Conservation (phyloP, 2,888 invertebrate genomes). For the Callimorpha dominula region DNA sequence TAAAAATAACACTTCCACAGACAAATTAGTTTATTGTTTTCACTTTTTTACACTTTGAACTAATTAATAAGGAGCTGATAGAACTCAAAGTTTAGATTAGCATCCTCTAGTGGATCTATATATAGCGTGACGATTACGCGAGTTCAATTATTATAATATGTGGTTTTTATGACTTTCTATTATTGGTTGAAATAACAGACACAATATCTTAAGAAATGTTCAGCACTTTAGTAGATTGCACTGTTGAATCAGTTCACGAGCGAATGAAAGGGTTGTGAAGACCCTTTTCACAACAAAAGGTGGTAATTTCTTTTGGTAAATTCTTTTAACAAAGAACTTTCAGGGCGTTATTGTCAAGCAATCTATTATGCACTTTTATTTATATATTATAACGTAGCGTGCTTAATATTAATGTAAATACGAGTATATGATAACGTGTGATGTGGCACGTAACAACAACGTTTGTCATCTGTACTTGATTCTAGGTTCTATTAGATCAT, state of each 20-base stretch:
- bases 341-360: neutral
- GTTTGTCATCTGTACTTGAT: too few relatives aligned
- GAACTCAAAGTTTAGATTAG: too few relatives aligned
- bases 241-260: neutral
- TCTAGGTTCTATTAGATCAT: too few relatives aligned
- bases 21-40: too few relatives aligned
- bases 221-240: constrained; percentile 6
- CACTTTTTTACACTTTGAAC: too few relatives aligned
- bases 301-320: neutral
- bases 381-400: neutral
- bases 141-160: neutral
- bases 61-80: too few relatives aligned
- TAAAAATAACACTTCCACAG: too few relatives aligned
- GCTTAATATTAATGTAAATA: too few relatives aligned
- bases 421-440: too few relatives aligned
- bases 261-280: constrained; percentile 5
- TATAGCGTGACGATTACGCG: too few relatives aligned
- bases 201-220: neutral
- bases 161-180: neutral
- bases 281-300: constrained; percentile 5
- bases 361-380: neutral
- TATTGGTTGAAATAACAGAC: neutral
- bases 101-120: too few relatives aligned
- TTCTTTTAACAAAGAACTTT: constrained; percentile 1
- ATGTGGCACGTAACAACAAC: too few relatives aligned